These are phyloP conservation scores for Drosophila flavopinicola DNA, from an alignment of 2,888 invertebrate genomes.

Conservation along the genomic window DNA sequence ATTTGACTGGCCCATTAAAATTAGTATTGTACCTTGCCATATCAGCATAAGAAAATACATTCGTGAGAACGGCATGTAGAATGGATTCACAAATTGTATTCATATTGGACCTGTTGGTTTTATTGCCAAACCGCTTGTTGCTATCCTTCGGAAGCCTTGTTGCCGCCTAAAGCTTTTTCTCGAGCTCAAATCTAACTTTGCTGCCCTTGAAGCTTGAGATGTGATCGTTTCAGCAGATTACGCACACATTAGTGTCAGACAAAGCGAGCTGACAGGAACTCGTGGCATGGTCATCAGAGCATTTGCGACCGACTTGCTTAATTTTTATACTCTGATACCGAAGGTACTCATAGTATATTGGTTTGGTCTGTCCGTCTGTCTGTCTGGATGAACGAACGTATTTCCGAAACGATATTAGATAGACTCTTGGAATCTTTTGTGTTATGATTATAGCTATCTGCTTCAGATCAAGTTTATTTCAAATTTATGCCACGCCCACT, in stretches of 20 bases:
- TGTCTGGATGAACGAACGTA: too few species aligned
- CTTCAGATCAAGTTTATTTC: too few species aligned
- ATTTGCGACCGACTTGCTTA: not conserved
- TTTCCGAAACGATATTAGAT: too few species aligned
- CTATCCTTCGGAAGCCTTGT: not conserved
- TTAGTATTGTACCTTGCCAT: not conserved
- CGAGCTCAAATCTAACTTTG: not conserved
- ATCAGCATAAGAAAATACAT: not conserved
- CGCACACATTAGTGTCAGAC: not conserved
- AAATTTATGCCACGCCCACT: too few species aligned
- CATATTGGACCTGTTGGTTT: too few species aligned
- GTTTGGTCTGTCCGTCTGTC: too few species aligned
- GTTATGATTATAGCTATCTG: too few species aligned
- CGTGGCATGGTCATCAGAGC: not conserved
- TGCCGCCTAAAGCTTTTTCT: not conserved
- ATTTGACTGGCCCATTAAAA: not conserved
- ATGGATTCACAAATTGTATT: too few species aligned
- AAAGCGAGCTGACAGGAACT: not conserved
- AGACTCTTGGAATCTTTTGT: too few species aligned
- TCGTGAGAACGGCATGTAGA: not conserved
- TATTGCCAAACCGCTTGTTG: too few species aligned
- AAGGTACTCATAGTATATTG: too few species aligned
- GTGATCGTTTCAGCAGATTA: not conserved
- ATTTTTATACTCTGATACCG: too few species aligned
- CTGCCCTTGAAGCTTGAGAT: not conserved